Conservation (phyloP, 2,113 vertebrate genomes). For the Pantherophis guttatus region DNA sequence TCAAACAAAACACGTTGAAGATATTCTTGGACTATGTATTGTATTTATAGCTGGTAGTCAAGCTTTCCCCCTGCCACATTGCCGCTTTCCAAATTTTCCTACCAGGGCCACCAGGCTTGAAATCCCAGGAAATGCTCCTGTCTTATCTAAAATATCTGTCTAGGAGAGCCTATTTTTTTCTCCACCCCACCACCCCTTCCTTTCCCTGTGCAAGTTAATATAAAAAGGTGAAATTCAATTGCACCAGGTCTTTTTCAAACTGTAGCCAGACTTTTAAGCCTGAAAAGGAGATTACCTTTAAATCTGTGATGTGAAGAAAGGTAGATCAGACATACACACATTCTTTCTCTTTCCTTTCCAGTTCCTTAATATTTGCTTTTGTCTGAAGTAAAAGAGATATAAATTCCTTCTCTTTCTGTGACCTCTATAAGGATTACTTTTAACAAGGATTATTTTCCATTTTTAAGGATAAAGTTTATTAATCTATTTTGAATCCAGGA, state of each 20-base stretch:
- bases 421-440: not conserved
- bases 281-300: not conserved
- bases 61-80: not conserved
- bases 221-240: not conserved
- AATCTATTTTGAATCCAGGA: not conserved
- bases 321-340: not conserved
- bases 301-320: not conserved
- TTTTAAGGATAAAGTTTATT: not conserved
- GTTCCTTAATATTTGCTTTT: not conserved
- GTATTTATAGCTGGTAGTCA: not conserved
- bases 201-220: not conserved
- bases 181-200: accelerated
- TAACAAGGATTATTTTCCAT: not conserved
- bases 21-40: not conserved
- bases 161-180: not conserved
- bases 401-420: not conserved
- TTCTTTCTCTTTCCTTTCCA: not conserved
- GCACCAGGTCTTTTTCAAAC: not conserved
- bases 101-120: not conserved
- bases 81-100: not conserved
- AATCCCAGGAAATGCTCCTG: not conserved
- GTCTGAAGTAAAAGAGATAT: not conserved
- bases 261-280: not conserved
- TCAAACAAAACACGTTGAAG: not conserved
- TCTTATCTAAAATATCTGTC: not conserved